Evolutionary conservation across 2,888 invertebrate genomes (phyloP).

Genomic region (Polydrusus tereticollis): DNA sequence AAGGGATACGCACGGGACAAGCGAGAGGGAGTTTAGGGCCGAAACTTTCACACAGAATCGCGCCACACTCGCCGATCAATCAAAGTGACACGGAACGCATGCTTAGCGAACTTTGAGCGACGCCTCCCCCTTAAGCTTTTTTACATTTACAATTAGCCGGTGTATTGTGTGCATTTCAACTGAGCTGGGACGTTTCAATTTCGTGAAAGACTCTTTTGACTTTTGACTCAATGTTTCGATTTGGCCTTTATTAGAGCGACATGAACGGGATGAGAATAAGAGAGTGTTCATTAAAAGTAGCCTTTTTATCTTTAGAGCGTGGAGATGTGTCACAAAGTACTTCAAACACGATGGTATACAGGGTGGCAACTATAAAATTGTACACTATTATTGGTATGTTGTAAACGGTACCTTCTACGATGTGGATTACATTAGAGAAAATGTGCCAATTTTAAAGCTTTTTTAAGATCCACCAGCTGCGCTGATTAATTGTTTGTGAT

Average conservation of each 20-base stretch:
- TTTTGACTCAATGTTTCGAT: constrained; percentile 33
- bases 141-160: constrained; percentile 50
- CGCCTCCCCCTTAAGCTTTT: constrained; percentile 50
- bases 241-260: constrained; percentile 32
- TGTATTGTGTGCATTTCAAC: constrained; percentile 45
- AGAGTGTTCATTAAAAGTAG: background rate
- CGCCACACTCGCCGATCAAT: constrained; percentile 52
- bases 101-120: constrained; percentile 49
- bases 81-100: constrained; percentile 54
- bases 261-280: too few species aligned
- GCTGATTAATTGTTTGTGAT: too few species aligned
- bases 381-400: too few species aligned
- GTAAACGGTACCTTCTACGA: too few species aligned
- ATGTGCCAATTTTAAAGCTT: too few species aligned
- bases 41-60: constrained; percentile 44
- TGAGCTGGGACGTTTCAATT: constrained; percentile 42
- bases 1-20: constrained; percentile 10
- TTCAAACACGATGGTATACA: too few species aligned
- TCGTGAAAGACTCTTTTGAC: constrained; percentile 27
- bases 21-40: constrained; percentile 25
- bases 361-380: too few species aligned
- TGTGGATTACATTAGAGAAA: too few species aligned
- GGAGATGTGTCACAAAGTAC: too few species aligned
- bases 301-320: too few species aligned
- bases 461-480: too few species aligned